Base-by-base conservation (phyloP, 2,113 vertebrate genomes). In the Dasyornis broadbenti region DNA sequence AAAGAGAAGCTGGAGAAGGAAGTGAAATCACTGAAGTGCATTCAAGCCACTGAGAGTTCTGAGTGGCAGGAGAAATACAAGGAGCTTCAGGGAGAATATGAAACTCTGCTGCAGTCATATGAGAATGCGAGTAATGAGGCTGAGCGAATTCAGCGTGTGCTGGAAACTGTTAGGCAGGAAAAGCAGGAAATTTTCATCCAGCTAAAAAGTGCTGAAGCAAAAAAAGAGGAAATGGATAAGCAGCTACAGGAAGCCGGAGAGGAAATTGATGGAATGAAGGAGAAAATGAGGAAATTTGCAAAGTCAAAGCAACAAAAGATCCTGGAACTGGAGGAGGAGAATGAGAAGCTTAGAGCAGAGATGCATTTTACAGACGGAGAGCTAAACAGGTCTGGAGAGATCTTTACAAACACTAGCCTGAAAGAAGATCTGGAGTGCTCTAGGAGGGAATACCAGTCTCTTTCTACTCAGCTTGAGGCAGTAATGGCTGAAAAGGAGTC, bases 241-340 rank as follows among this genome's bases (percentile, higher is more conserved):
- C 98, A 98, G 77, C 96, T 98, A 3, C 98, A 98, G 72, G 99
- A 99, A 77, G 96, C 98, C 4, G 98, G 97, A 60, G 98, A 98
- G 53, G 99, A 99, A 89, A 98, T 99, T 60, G 98, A 98, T 33
- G 94, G 93, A 24, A 98, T 99, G 92, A 99, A 98, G 89, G 99
- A 99, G 92, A 99, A 99, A 92, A 99, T 99, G 99, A 98, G 99
- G 80, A 99, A 99, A 97, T 99, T 99, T 96, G 99, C 98, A 50
- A 99, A 99, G 96, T 98, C 98, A 26, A 99, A 99, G 95, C 99
- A 99, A 92, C 99, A 99, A 86, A 99, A 99, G 94, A 99, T 99
- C 76, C 75, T 98, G 84, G 99, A 99, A 52, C 94, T 99, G 4
- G 99, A 99, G 92, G 99, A 99, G 88, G 99, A 99, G 93, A 99